phyloP scores from a whole-genome alignment of 2,888 invertebrate species.

The Cordilura impudica region DNA sequence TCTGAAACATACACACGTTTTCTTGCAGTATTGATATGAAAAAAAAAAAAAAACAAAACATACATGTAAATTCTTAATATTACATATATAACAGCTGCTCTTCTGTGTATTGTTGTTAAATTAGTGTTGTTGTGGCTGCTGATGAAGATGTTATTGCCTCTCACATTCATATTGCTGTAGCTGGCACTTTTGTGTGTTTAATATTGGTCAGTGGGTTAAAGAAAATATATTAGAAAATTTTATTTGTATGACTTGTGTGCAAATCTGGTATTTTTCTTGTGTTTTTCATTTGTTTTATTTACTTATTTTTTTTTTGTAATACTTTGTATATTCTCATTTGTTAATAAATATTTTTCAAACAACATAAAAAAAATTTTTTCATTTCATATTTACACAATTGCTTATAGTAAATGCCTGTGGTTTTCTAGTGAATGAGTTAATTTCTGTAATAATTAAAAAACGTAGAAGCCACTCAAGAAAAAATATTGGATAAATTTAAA shows the following conservation, averaged over 20 bases:
- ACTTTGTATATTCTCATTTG: slow-evolving; percentile 39
- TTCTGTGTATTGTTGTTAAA: background rate
- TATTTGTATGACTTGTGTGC: background rate
- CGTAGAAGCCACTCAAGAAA: background rate
- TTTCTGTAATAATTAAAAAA: background rate
- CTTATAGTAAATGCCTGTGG: background rate
- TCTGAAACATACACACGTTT: background rate
- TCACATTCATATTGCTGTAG: too few relatives aligned
- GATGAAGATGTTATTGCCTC: background rate
- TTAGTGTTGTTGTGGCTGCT: background rate
- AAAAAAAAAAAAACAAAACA: too few relatives aligned
- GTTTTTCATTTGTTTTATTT: slow-evolving; percentile 28
- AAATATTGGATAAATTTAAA: too few relatives aligned
- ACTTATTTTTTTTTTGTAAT: slow-evolving; percentile 11
- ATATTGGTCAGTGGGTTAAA: slow-evolving; percentile 60
- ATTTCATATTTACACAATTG: slow-evolving; percentile 45
- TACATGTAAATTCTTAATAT: background rate
- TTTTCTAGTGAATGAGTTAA: background rate
- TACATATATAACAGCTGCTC: background rate
- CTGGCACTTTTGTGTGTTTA: background rate
- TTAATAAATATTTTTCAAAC: slow-evolving; percentile 46
- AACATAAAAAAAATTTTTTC: slow-evolving; percentile 32
- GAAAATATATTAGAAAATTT: background rate
- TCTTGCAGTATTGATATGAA: background rate
- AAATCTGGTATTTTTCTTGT: slow-evolving; percentile 28